Evolutionary conservation across 2,888 invertebrate genomes (phyloP), one percentile per base, ranked within the genome.

Genomic region (Syrphus vitripennis): DNA sequence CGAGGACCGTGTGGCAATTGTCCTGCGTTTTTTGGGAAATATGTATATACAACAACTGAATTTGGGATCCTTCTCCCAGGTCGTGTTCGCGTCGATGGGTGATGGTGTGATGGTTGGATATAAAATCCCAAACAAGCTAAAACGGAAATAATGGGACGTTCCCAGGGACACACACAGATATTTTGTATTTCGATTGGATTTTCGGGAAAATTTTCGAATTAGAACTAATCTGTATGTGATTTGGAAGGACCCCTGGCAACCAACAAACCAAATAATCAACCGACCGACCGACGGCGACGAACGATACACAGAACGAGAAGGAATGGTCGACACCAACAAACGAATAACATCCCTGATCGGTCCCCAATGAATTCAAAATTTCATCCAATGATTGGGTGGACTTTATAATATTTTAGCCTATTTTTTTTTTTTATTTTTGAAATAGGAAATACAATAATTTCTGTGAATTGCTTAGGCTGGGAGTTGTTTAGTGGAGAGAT

Each of bases 141-240:
- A 86, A 78, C 63, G 72, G 74, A 86, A 86, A 86, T 86, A 82
- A 86, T 82, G 82, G 82, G 77, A 82, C 74, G 78, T 82, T 86
- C 82, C 78, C 50, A 70, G 86, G 86, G 86, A 86, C 67, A 81
- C 67, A 81, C 65, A 71, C 26, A 75, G 77, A 86, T 86, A 86
- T 86, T 86, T 81, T 65, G 77, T 57, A 72, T 59, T 82, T 70
- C 86, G 86, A 86, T 86, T 86, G 86, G 86, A 86, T 86, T 86
- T 86, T 82, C 67, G 72, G 69, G 31, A 50, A 34, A 86, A 78
- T 72, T 82, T 86, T 74, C 82, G 77, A 86, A 86, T 86, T 82
- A 77, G 86, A 82, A 86, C 86, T 86, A 82, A 86, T 86, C 86
- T 86, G 86, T 82, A 82, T 86, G 86, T 86, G 86, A 86, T 86